These are phyloP conservation scores for Lypha dubia DNA, from an alignment of 2,888 invertebrate species.

Conservation along the genomic window DNA sequence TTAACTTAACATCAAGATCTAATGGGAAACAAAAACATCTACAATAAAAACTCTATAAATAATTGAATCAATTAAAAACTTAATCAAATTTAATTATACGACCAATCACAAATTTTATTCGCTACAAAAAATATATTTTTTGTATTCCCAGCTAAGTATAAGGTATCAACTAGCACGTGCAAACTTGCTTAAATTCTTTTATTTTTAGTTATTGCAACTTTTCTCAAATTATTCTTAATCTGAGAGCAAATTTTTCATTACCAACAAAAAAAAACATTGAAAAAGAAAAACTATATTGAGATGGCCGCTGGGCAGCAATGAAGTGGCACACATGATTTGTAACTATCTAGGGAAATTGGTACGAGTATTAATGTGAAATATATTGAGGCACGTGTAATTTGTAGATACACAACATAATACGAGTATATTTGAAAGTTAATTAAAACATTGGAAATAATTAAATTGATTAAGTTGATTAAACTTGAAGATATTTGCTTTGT, in stretches of 20 bases:
- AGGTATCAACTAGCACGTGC: background rate
- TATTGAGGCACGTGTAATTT: constrained; percentile 56
- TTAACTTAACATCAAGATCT: too few relatives aligned
- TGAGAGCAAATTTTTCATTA: constrained; percentile 9
- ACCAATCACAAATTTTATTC: too few relatives aligned
- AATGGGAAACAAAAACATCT: too few relatives aligned
- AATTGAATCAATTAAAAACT: background rate
- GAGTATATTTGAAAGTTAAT: constrained; percentile 6
- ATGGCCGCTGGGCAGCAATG: constrained; percentile 15
- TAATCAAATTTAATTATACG: too few relatives aligned
- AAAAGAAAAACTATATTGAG: background rate
- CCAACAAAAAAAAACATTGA: background rate
- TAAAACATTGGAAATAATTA: constrained; percentile 38
- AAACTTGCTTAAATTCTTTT: background rate
- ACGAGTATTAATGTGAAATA: constrained; percentile 54
- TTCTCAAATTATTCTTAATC: background rate
- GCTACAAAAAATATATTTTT: too few relatives aligned
- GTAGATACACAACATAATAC: background rate
- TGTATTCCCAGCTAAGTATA: background rate
- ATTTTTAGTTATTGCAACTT: background rate
- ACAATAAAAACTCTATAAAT: background rate
- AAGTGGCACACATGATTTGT: constrained; percentile 62
- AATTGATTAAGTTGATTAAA: background rate
- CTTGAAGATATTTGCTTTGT: too few relatives aligned
- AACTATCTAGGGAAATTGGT: constrained; percentile 52